Conservation (phyloP, 2,888 invertebrate genomes). For the Morinoia aosen region DNA sequence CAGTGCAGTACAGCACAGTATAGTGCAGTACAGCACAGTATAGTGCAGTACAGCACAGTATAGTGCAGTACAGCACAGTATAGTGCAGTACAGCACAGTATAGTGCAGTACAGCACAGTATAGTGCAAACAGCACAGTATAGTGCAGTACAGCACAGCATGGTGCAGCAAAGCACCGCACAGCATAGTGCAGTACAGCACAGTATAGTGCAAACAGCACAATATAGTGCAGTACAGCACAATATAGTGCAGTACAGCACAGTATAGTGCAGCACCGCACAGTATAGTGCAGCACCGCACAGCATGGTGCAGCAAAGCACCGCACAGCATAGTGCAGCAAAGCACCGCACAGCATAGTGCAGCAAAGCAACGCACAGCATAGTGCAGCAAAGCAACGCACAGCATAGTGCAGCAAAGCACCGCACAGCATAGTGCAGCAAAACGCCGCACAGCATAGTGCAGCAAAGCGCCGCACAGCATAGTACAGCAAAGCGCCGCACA, state of each 20-base stretch:
- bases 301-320: neutral
- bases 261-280: slow-evolving; percentile 49
- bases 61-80: no score
- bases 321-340: neutral
- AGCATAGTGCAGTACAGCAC: slow-evolving; percentile 16
- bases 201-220: slow-evolving; percentile 54
- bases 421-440: slow-evolving; percentile 48
- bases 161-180: slow-evolving; percentile 46
- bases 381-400: slow-evolving; percentile 29
- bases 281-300: neutral
- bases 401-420: slow-evolving; percentile 51
- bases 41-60: no score
- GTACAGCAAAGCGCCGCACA: neutral
- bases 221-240: slow-evolving; percentile 48
- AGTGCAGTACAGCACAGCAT: slow-evolving; percentile 53
- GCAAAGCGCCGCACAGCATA: no score
- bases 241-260: slow-evolving; percentile 36
- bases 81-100: slow-evolving; percentile 12
- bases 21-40: no score
- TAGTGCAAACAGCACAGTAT: slow-evolving; percentile 49
- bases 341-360: neutral
- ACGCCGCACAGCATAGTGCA: slow-evolving; percentile 48
- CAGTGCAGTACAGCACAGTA: no score
- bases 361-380: slow-evolving; percentile 53
- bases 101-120: no score